These are phyloP conservation scores for Lacerta viridis DNA, from an alignment of 2,797 vertebrate species.

Conservation along the genomic window DNA sequence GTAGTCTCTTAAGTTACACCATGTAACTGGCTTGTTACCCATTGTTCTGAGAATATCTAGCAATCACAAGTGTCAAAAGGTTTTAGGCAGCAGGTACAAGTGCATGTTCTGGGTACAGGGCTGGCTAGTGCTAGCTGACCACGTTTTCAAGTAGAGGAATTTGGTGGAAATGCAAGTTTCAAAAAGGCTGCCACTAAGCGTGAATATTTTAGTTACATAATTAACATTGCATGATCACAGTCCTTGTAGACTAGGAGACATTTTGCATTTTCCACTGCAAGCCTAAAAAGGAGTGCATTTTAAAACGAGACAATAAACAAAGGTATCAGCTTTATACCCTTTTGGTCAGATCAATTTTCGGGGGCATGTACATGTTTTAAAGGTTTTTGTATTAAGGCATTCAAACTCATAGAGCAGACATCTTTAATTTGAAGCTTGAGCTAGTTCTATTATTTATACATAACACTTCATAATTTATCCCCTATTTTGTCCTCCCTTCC, in stretches of 20 bases:
- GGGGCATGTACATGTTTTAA: not conserved
- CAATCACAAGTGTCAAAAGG: not conserved
- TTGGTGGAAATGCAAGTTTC: not conserved
- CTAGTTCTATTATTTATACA: not conserved
- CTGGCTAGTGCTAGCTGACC: not conserved
- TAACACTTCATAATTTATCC: not conserved
- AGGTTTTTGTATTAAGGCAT: not conserved
- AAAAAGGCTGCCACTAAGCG: not conserved
- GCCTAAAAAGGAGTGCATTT: not conserved
- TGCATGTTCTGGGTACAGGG: too few relatives aligned
- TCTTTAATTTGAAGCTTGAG: not conserved
- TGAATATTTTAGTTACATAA: slow-evolving; percentile 8
- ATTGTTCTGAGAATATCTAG: not conserved
- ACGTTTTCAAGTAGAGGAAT: too few relatives aligned
- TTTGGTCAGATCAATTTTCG: not conserved
- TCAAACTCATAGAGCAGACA: not conserved
- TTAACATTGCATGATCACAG: not conserved
- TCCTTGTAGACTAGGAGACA: not conserved
- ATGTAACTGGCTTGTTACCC: not conserved
- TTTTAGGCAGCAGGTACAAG: not conserved
- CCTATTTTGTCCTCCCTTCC: not conserved
- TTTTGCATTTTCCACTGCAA: not conserved
- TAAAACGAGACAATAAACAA: not conserved
- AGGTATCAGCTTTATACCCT: not conserved
- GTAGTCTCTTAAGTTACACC: too few relatives aligned